phyloP scores from a whole-genome alignment of 64 coral and sea anemone species.

The Montipora capricornis region DNA sequence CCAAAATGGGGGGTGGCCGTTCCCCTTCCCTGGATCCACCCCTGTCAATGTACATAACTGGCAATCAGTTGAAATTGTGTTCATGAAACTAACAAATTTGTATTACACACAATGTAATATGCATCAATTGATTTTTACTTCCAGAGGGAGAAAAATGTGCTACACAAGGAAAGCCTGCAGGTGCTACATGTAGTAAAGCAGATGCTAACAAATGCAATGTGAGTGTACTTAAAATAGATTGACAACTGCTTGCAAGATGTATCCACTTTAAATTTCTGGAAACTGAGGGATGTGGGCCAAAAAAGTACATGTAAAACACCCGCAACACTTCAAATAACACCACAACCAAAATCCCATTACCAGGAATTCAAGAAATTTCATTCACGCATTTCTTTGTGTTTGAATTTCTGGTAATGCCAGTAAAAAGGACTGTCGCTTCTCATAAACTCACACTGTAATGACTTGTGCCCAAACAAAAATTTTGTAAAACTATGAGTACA shows the following conservation, averaged over 20 bases:
- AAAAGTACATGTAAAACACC: neutral
- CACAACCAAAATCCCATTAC: neutral
- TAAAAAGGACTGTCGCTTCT: neutral
- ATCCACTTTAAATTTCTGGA: neutral
- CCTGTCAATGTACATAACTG: no score
- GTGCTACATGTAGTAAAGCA: neutral
- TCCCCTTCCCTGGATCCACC: no score
- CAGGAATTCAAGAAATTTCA: no score
- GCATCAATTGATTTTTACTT: neutral
- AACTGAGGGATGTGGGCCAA: neutral
- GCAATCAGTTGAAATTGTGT: neutral
- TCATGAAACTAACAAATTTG: neutral
- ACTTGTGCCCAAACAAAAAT: neutral
- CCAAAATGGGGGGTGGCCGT: no score
- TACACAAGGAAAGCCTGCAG: neutral
- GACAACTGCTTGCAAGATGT: neutral
- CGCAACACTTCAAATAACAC: neutral
- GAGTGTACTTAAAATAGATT: neutral
- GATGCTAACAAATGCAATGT: neutral
- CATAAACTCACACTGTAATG: neutral
- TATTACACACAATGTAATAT: neutral
- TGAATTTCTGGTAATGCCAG: no score
- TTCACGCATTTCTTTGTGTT: no score
- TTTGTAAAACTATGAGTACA: neutral
- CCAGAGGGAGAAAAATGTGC: neutral